Evolutionary conservation across 2,888 invertebrate genomes (phyloP), one percentile per base, ranked within the genome.

Genomic region (Meloe dianella): DNA sequence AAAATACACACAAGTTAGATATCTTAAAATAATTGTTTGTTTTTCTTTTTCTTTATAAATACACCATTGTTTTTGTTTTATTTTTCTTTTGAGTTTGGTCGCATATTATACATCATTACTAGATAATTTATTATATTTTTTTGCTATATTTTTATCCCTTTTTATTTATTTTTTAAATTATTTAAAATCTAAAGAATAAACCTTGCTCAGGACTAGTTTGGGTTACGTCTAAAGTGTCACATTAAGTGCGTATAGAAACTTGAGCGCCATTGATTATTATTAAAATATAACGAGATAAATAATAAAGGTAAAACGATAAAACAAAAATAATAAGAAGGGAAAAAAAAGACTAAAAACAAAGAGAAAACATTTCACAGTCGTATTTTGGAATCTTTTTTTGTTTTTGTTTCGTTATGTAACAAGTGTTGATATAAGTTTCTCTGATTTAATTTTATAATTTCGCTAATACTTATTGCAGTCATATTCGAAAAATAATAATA

Each of bases 191-290:
- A 65, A 17, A 59, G 8, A 47, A 47, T 72, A 67, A 77, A 78
- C 75, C 77, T 77, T 79, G 74, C 74, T 77, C 75, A 77, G 77
- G 83, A 83, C 83, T 83, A 83, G 83, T 81, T 81, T 77, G 79
- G 80, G 77, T 81, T 81, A 79, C 79, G 78, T 74, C 72, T 74
- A 62, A 72, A 72, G 74, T 75, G 75, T 77, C 78, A 77, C 78
- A 77, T 78, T 76, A 77, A 75, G 80, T 80, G 80, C 80, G 79
- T 80, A 75, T 73, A 69, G 68, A 73, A 75, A 76, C 74, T 80
- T 79, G 79, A 80, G 80, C 80, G 76, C 75, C 74, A 72, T 74
- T 69, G 71, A 71, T 73, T 70, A 41, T 38, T 14, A 38, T 38
- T 14, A 35, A 12, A 35, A 35, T 41, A 32, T 41, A 41, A 41